Evolutionary conservation across 2,797 vertebrate genomes (phyloP).

Genomic region (Antrozous pallidus): DNA sequence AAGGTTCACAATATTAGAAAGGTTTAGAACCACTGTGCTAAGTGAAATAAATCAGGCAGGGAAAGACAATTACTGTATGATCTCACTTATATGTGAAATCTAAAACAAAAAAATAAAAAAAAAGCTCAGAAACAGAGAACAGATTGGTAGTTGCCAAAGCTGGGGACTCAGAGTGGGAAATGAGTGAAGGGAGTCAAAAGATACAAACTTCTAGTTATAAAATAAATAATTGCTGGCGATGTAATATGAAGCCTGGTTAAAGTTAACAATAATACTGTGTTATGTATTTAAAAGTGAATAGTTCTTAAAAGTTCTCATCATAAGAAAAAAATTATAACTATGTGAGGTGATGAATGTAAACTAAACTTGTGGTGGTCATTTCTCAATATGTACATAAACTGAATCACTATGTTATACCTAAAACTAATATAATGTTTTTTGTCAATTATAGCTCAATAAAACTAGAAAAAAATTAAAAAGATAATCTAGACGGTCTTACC

Average conservation of each 20-base stretch:
- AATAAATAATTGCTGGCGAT: background rate
- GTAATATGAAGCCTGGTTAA: background rate
- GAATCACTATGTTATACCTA: background rate
- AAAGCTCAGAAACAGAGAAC: background rate
- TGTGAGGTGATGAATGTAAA: background rate
- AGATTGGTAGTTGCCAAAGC: background rate
- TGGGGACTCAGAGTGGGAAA: background rate
- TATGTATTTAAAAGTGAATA: background rate
- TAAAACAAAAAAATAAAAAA: background rate
- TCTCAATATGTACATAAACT: background rate
- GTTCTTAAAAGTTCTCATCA: background rate
- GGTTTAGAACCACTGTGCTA: background rate
- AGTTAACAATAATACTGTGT: background rate
- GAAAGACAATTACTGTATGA: background rate
- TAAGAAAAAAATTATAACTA: background rate
- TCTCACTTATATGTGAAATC: background rate
- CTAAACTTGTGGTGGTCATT: background rate
- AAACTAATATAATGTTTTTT: background rate
- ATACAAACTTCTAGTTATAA: background rate
- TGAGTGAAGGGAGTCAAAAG: background rate
- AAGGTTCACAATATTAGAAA: too few species aligned
- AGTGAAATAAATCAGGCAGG: background rate
- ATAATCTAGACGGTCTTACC: background rate
- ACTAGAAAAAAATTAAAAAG: background rate
- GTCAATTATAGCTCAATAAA: background rate